Evolutionary conservation across 2,888 invertebrate genomes (phyloP), one percentile per base, ranked within the genome.

Genomic region (Bombyx huttoni): DNA sequence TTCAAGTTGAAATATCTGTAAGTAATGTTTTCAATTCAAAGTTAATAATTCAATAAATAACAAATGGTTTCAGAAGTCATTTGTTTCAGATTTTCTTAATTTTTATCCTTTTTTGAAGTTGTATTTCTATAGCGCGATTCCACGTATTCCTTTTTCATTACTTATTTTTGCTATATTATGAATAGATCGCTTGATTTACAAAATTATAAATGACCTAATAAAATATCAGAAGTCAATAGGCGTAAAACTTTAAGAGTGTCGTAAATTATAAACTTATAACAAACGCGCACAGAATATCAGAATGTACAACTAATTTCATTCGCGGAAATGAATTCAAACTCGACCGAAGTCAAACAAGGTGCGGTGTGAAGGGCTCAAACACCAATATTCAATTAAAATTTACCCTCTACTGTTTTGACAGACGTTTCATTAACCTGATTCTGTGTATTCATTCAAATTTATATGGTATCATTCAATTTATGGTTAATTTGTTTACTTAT

Each of bases 361-460:
- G 60, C 70, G 68, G 68, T 73, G 73, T 66, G 68, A 71, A 70
- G 62, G 65, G 68, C 69, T 74, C 72, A 67, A 76, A 77, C 75
- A 78, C 73, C 75, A 67, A 78, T 77, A 73, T 85, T 78, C 78
- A 80, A 82, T 84, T 83, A 79, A 82, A 83, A 74, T 78, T 75
- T 64, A 62, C 67, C 64, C 67, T 64, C 69, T 59, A 64, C 65
- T 66, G 67, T 76, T 78, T 78, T 84, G 84, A 86, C 78, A 78
- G 87, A 84, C 85, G 63, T 85, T 86, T 84, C 81, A 86, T 86
- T 87, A 84, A 81, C 85, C 84, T 69, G 75, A 68, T 81, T 81
- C 40, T 12, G 5, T 24, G 24, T 12, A 40, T 40, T 66, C 70
- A 67, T 68, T 73, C 57, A 58, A 54, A 62, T 40, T 8, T 10